Percentiles rank a stretch among this genome's conserved stretches.
phyloP scores from a whole-genome alignment of 2,113 vertebrate species.

The Bos javanicus region DNA sequence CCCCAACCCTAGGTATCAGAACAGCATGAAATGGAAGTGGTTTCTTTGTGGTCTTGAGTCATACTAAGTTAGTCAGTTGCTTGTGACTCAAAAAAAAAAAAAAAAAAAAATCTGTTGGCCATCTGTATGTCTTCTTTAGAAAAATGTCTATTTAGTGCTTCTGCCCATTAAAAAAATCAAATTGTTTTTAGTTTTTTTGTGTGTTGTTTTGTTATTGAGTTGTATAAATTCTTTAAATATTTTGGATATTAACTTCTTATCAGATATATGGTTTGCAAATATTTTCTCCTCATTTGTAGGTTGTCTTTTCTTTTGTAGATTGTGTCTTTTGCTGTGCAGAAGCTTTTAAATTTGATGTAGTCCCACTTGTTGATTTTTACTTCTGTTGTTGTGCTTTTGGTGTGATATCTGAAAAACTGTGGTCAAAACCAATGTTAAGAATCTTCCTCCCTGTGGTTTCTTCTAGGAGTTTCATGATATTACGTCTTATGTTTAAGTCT shows the following conservation, averaged over 20 bases:
- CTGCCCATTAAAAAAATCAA: not conserved
- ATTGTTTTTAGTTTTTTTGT: not conserved
- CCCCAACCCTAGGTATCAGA: not conserved
- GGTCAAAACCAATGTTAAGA: not conserved
- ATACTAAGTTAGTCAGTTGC: not conserved
- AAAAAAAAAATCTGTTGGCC: not conserved
- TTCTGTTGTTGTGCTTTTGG: not conserved
- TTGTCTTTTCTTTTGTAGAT: not conserved
- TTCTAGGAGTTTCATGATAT: not conserved
- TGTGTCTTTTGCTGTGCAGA: not conserved
- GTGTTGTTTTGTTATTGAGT: not conserved
- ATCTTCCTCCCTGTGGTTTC: not conserved
- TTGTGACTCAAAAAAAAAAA: conserved; percentile 31
- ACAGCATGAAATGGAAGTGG: not conserved
- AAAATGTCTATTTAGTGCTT: not conserved
- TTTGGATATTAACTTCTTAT: not conserved
- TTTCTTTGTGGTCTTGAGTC: conserved; percentile 47
- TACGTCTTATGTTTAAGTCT: not conserved
- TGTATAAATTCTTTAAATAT: not conserved
- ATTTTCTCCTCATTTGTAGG: not conserved
- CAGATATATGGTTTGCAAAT: not conserved
- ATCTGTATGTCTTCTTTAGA: not conserved
- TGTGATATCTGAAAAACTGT: not conserved
- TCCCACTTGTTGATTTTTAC: not conserved
- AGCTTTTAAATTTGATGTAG: not conserved